Base-by-base conservation (phyloP, 2,888 invertebrate genomes). In the Papilio demoleus region DNA sequence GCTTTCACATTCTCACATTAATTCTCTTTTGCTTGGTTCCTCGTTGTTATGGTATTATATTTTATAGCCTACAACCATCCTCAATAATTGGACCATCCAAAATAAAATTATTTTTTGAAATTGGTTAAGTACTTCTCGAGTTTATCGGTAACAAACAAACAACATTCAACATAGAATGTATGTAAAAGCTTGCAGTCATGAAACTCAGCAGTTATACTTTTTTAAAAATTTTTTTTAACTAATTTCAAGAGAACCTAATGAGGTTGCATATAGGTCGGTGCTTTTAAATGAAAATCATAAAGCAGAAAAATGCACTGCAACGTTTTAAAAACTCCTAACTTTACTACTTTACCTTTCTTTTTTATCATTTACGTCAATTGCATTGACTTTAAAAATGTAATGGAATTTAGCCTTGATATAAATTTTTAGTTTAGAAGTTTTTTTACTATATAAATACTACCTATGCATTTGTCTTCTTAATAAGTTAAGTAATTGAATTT, bases 231-330 rank as follows among this genome's bases (percentile, higher is more conserved):
- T 24, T 50, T 50, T 50, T 27, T 27, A 27, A 53, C 27, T 50
- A 50, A 5, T 27, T 53, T 53, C 53, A 53, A 53, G 53, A 27
- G 53, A 53, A 53, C n/a, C 53, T 53, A 53, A 53, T 53, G 53
- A 53, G 53, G 53, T 53, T 3, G 53, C n/a, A 53, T 53, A 53
- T 53, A 53, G 53, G 53, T 53, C 53, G 53, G 27, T n/a, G 27
- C 53, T 27, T 53, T 53, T 14, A 53, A 27, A 53, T 53, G n/a
- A 53, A 27, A 53, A 53, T 53, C 27, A 53, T 27, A 27, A 27
- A 53, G 27, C 53, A 27, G 27, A 27, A 50, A 50, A 50, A 53
- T 24, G 27, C 27, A n/a, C 53, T 8, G 53, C 27, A 27, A 27
- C 27, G 50, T 53, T 53, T 53, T 53, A 45, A 50, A 22, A 14